Evolutionary conservation across 2,113 vertebrate species (phyloP), one percentile per base, ranked within the genome.

Genomic region (Gopherus evgoodei): DNA sequence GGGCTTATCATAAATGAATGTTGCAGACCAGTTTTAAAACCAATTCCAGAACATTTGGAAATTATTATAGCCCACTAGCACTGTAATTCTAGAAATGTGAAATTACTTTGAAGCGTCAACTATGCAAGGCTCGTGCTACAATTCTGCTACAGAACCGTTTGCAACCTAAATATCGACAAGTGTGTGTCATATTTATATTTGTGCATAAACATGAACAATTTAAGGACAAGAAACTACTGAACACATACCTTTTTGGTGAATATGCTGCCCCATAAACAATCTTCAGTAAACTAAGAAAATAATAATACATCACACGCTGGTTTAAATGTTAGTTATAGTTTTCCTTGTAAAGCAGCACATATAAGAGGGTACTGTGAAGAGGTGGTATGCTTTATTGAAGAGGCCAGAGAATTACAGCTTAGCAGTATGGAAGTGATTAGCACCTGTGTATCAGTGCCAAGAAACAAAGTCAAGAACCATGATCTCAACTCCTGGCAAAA

Each of bases 21-120:
- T 19, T 90, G 76, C 93, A 86, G 82, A 93, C 90, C 80, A 56
- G 86, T 85, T 91, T 89, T 42, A 72, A 91, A 94, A 95, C 57
- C 84, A 62, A 84, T 82, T 93, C 93, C 90, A 83, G 93, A 97
- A 94, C 96, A 96, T 97, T 97, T 94, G 94, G 93, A 97, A 97
- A 84, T 91, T 93, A 94, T 96, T 96, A 95, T 91, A 97, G 95
- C 93, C 90, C 11, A 1, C 94, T 96, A 83, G 90, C 90, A 95
- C 97, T 84, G 83, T 95, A 97, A 98, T 97, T 97, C 96, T 79
- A 93, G 96, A 97, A 96, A 93, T 38, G 91, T 87, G 91, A 96
- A 96, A 97, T 97, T 96, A 93, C 94, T 98, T 92, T 94, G 92
- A 98, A 95, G 93, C 84, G 97, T 88, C 90, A 80, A 65, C 91